Conservation (phyloP, 2,113 vertebrate species). For the Todiramphus saurophagus region DNA sequence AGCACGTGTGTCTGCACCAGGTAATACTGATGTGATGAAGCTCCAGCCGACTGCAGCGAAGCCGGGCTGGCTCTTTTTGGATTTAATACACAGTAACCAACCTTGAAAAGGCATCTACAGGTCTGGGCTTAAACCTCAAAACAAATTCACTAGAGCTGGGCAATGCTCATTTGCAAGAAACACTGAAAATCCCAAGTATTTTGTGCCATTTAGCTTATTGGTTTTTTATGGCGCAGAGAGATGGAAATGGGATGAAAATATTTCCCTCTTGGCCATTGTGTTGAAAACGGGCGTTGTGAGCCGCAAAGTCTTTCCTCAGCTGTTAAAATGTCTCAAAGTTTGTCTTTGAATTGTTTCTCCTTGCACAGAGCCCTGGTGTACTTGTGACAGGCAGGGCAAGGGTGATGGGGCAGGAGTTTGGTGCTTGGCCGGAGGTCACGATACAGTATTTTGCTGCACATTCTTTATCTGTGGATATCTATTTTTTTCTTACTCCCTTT, state of each 20-base stretch:
- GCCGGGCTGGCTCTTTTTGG: neutral
- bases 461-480: neutral
- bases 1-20: neutral
- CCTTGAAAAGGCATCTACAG: neutral
- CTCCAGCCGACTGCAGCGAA: neutral
- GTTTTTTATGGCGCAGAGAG: neutral
- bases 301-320: neutral
- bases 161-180: neutral
- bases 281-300: neutral
- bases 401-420: neutral
- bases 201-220: neutral
- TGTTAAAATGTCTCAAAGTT: neutral
- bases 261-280: neutral
- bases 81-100: rapidly evolving
- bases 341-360: neutral
- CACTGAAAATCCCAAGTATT: neutral
- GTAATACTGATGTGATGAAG: neutral
- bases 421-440: neutral
- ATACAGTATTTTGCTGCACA: neutral
- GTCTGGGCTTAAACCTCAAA: neutral
- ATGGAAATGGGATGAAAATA: neutral
- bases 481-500: neutral
- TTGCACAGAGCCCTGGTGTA: neutral
- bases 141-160: neutral
- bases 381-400: neutral